These are phyloP conservation scores for Poecilia latipinna DNA, from an alignment of 2,113 vertebrate species.

Conservation along the genomic window DNA sequence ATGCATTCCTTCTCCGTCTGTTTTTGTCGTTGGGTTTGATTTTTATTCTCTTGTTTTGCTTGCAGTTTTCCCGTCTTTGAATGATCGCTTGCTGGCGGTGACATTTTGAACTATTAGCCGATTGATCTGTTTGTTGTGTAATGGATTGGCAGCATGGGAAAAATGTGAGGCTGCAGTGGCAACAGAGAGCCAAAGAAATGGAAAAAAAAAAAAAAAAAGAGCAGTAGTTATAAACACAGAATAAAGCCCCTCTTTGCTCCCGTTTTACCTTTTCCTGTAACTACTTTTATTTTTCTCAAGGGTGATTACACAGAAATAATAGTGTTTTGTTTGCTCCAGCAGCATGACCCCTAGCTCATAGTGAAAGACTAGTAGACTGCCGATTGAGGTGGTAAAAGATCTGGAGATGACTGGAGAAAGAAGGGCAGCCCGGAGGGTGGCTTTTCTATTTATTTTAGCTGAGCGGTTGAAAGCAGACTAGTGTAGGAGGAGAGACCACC, in stretches of 20 bases:
- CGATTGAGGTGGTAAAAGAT: constrained; percentile 47
- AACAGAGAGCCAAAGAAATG: constrained; percentile 16
- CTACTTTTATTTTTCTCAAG: constrained; percentile 43
- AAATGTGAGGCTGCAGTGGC: constrained; percentile 7
- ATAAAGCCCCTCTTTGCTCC: constrained; percentile 15
- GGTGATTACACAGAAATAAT: constrained; percentile 70
- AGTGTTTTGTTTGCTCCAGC: constrained; percentile 64
- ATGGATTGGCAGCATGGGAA: neutral
- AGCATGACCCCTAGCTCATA: constrained; percentile 63
- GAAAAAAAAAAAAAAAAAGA: neutral
- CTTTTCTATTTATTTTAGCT: neutral
- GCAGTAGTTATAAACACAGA: constrained; percentile 13
- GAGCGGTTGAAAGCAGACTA: constrained; percentile 11
- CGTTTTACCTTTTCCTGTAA: constrained; percentile 23
- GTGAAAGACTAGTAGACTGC: constrained; percentile 49
- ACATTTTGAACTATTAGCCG: constrained; percentile 5
- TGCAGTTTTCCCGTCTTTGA: neutral
- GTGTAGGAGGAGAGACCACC: constrained; percentile 48
- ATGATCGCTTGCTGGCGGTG: neutral
- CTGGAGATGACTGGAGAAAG: constrained; percentile 35
- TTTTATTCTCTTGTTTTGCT: constrained; percentile 3
- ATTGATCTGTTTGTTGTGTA: constrained; percentile 13
- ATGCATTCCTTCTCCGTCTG: neutral
- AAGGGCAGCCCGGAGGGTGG: no score
- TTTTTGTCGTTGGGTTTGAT: neutral